phyloP scores from a whole-genome alignment of 2,113 vertebrate species.

The Grallaria varia region DNA sequence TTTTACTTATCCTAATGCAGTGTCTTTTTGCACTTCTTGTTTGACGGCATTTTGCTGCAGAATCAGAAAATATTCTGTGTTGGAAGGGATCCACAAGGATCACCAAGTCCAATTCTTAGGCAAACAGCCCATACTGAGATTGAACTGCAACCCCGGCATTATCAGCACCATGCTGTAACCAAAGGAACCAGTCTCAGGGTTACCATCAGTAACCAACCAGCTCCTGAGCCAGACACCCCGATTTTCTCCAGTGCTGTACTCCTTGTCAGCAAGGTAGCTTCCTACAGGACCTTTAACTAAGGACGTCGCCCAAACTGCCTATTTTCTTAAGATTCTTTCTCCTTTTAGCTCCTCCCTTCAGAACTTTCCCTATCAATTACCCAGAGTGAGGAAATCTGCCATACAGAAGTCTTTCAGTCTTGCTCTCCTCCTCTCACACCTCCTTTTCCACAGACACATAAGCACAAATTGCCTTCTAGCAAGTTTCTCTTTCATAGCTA shows the following conservation, averaged over 20 bases:
- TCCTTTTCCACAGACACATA: background rate
- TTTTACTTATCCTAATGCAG: background rate
- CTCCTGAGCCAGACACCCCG: background rate
- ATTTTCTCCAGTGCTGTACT: background rate
- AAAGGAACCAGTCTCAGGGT: background rate
- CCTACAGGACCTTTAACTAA: background rate
- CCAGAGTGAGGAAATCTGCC: background rate
- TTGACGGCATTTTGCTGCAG: background rate
- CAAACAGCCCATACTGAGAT: background rate
- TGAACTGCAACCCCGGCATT: background rate
- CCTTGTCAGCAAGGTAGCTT: background rate
- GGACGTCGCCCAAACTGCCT: background rate
- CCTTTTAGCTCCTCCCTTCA: background rate
- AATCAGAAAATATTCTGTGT: background rate
- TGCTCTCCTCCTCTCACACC: background rate
- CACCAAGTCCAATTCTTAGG: background rate
- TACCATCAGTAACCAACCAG: background rate
- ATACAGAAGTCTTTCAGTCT: background rate
- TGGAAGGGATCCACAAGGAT: background rate
- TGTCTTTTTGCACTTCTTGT: background rate
- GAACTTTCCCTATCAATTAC: background rate
- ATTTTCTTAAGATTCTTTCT: background rate
- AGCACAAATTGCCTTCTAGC: background rate
- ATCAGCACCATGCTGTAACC: background rate
- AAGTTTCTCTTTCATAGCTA: background rate